Conservation (phyloP, 2,797 vertebrate genomes). For the Xerus rutilus region DNA sequence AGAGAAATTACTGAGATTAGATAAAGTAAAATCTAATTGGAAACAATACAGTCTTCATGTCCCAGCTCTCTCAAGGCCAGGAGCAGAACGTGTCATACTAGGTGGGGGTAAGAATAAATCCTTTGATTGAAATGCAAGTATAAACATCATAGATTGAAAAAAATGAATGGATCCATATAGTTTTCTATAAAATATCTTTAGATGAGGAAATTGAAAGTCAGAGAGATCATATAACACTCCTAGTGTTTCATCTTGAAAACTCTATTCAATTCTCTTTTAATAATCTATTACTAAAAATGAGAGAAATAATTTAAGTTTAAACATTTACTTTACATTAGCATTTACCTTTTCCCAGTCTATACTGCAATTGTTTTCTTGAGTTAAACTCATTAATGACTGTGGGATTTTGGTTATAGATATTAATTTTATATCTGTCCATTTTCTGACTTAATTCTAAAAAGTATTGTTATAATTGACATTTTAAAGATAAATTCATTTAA, state of each 20-base stretch:
- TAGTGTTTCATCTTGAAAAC: slow-evolving; percentile 42
- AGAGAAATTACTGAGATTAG: background rate
- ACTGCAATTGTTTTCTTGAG: background rate
- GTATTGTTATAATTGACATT: background rate
- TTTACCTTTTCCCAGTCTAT: background rate
- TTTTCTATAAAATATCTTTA: background rate
- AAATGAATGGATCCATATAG: background rate
- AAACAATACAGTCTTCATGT: background rate
- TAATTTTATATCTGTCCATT: slow-evolving; percentile 40
- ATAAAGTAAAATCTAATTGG: background rate
- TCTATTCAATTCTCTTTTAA: background rate
- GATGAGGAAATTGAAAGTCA: background rate
- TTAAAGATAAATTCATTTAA: slow-evolving; percentile 32
- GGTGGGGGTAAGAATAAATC: background rate
- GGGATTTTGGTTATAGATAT: background rate
- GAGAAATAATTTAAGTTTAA: slow-evolving; percentile 7
- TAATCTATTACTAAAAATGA: slow-evolving; percentile 27
- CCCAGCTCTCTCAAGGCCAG: background rate
- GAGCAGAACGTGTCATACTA: background rate
- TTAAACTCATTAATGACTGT: slow-evolving; percentile 26
- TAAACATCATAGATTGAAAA: background rate
- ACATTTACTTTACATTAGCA: background rate
- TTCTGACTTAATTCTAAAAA: slow-evolving; percentile 35
- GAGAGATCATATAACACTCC: background rate
- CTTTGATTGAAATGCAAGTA: background rate